Percentiles rank a stretch among this genome's conserved stretches.
phyloP scores from a whole-genome alignment of 2,888 invertebrate genomes.

The Hypomecis atomaria region DNA sequence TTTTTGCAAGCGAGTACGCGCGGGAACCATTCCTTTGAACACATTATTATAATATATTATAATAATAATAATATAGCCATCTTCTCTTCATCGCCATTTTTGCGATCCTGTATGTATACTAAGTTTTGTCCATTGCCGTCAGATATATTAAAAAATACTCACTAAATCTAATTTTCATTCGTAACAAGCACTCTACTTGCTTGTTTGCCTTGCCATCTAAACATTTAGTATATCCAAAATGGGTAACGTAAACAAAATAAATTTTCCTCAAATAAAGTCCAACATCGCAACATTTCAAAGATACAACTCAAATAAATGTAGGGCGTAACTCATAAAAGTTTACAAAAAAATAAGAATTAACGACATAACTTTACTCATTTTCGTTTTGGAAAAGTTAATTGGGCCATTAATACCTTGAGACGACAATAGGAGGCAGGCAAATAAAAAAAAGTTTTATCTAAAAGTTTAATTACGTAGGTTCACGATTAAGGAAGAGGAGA shows the following conservation, averaged over 20 bases:
- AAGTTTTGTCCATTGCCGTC: too few relatives aligned
- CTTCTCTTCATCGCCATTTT: too few relatives aligned
- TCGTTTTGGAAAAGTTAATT: conserved; percentile 43
- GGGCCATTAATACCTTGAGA: conserved; percentile 32
- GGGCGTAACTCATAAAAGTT: conserved; percentile 39
- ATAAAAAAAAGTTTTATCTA: conserved; percentile 41
- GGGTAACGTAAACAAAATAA: not conserved
- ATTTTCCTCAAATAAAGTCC: conserved; percentile 4
- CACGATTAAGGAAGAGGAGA: conserved; percentile 24
- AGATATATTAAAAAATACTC: too few relatives aligned
- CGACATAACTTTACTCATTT: conserved; percentile 46
- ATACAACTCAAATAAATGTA: conserved; percentile 30
- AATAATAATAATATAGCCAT: too few relatives aligned
- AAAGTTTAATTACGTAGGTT: conserved; percentile 42
- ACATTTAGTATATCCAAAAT: not conserved
- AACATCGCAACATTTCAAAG: conserved; percentile 23
- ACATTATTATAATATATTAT: too few relatives aligned
- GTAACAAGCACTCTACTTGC: too few relatives aligned
- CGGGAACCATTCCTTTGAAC: too few relatives aligned
- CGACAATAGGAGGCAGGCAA: conserved; percentile 39
- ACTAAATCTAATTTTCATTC: too few relatives aligned
- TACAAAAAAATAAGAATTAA: conserved; percentile 44
- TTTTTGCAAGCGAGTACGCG: too few relatives aligned
- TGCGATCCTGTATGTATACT: too few relatives aligned
- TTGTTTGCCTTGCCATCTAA: too few relatives aligned